A percentile compares a stretch with the other conserved stretches of the same genome.
These are phyloP conservation scores for Xiphophorus birchmanni DNA, from an alignment of 2,797 vertebrate species.

Conservation along the genomic window DNA sequence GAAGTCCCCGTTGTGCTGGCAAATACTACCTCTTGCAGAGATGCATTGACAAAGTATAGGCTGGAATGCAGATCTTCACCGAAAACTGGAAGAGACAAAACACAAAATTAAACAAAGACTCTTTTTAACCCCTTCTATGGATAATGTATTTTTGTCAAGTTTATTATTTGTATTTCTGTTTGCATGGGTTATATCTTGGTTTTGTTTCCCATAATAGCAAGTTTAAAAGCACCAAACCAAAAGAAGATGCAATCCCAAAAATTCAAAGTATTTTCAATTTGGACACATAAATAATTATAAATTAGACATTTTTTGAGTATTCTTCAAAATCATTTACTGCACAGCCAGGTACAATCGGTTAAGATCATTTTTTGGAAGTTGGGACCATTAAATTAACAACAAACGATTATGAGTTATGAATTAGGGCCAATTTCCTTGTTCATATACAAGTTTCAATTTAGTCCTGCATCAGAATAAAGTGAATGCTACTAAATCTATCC, in stretches of 20 bases:
- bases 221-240: not conserved
- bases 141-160: not conserved
- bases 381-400: conserved; percentile 57
- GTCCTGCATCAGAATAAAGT: conserved; percentile 46
- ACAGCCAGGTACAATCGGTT: conserved; percentile 28
- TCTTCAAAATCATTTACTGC: not conserved
- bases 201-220: not conserved
- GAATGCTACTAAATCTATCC: conserved; percentile 36
- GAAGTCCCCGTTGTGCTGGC: conserved; percentile 98
- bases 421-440: conserved; percentile 57
- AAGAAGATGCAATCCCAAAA: not conserved
- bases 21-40: conserved; percentile 99
- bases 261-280: not conserved
- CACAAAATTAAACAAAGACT: conserved; percentile 24
- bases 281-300: not conserved
- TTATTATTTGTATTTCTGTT: not conserved
- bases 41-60: conserved; percentile 99
- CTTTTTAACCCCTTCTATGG: not conserved
- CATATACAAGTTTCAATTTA: conserved; percentile 47
- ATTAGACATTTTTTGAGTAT: conserved; percentile 2
- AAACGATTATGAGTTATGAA: conserved; percentile 62
- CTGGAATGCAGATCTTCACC: conserved; percentile 98
- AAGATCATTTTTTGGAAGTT: conserved; percentile 41
- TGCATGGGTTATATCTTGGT: not conserved
- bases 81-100: conserved; percentile 86